Evolutionary conservation across 2,797 vertebrate species (phyloP).

Genomic region (Darevskia nairensis): DNA sequence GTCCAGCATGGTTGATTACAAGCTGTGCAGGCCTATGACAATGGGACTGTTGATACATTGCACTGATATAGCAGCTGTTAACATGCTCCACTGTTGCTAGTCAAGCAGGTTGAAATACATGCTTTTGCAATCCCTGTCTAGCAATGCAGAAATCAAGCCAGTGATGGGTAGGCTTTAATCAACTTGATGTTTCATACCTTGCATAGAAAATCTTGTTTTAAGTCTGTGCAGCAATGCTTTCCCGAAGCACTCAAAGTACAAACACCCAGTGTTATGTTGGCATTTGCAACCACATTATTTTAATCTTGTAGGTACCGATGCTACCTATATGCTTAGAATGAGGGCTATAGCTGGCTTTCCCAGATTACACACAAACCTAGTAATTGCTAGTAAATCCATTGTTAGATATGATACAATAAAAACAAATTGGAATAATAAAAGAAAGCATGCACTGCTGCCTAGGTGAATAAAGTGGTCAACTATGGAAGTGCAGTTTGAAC

Average conservation of each 20-base stretch:
- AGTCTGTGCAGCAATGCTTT: background rate
- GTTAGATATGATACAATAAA: background rate
- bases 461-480: background rate
- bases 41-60: background rate
- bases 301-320: background rate
- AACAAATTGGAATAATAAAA: no score
- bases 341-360: background rate
- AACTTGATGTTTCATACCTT: background rate
- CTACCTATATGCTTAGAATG: background rate
- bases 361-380: background rate
- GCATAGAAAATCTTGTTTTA: background rate
- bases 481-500: background rate
- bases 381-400: background rate
- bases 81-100: background rate
- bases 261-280: background rate
- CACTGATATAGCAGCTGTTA: background rate
- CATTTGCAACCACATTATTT: background rate
- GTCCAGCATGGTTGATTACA: background rate
- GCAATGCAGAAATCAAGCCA: background rate
- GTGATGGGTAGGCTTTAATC: background rate
- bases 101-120: background rate
- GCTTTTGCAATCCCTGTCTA: background rate
- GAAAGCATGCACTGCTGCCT: background rate
- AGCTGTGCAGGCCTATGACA: background rate
- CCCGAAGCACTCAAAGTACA: background rate